Base-by-base conservation (phyloP, 2,888 invertebrate species). In the Drosophila neotestacea region DNA sequence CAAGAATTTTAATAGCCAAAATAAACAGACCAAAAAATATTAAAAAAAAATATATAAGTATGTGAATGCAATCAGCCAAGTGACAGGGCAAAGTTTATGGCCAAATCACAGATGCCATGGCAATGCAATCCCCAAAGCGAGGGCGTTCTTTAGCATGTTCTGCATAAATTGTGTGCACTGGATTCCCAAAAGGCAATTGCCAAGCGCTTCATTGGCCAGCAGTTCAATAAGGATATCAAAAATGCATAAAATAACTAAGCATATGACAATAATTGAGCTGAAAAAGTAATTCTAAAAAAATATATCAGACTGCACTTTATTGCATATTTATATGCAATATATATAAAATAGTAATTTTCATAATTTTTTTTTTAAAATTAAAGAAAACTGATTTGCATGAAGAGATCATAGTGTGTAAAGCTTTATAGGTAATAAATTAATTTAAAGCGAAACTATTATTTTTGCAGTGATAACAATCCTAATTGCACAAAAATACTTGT, bases 51-150 rank as follows among this genome's bases (percentile, higher is more conserved):
- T 41, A 32, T 30, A 39, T 51, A 81, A 62, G 62, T 63, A 50
- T 67, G 70, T 62, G 70, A 70, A 71, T 73, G 81, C 81, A 86
- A 79, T 84, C 79, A 84, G 70, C 77, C 70, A 77, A 77, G 52
- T 83, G 85, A 67, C 85, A 77, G 54, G 51, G 56, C 67, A 67
- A 77, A 69, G 46, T 79, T 81, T 73, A 83, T 68, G 51, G 58
- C 61, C 38, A 70, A 85, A 73, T 68, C 55, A 51, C 52, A 47
- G 63, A 30, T 59, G 13, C 50, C 32, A 42, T 22, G 27, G n/a
- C 38, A 47, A 38, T 47, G 46, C 4, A n/a, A 38, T 48, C 39
- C 38, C 50, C 30, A 50, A 32, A 32, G 22, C 13, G 22, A 28
- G 34, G 46, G 11, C 10, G 7, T 42, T 27, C 42, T 30, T 68